Conservation (phyloP, 2,888 invertebrate species). For the Crematogaster levior region DNA sequence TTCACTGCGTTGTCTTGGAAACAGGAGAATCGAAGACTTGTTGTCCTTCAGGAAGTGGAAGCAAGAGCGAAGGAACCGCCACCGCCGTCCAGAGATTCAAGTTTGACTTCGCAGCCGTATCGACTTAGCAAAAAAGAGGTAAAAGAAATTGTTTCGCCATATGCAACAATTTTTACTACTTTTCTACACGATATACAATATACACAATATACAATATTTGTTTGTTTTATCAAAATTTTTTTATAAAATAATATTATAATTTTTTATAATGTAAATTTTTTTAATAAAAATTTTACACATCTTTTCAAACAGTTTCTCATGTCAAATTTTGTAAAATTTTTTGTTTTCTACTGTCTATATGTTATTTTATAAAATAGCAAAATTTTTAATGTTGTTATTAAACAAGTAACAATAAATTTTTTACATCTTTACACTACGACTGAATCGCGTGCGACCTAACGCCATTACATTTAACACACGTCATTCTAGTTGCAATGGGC, state of each 20-base stretch:
- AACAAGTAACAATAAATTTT: background rate
- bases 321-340: background rate
- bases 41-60: slow-evolving; percentile 91
- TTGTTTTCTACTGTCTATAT: background rate
- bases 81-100: slow-evolving; percentile 85
- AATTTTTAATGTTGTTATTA: background rate
- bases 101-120: slow-evolving; percentile 81
- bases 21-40: slow-evolving; percentile 94
- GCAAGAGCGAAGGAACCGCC: slow-evolving; percentile 89
- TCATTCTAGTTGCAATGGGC: slow-evolving; percentile 7
- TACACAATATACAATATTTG: no score
- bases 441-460: slow-evolving; percentile 18
- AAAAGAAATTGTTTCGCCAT: background rate
- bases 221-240: no score
- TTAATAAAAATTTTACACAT: background rate
- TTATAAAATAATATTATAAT: no score
- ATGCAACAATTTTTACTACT: background rate
- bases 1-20: slow-evolving; percentile 97
- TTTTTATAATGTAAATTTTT: no score
- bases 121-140: slow-evolving; percentile 80
- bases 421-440: background rate
- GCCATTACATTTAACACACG: slow-evolving; percentile 34
- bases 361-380: background rate
- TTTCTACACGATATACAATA: no score
- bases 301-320: background rate